Evolutionary conservation across 2,797 vertebrate genomes (phyloP).

Genomic region (Lithobates sylvaticus): DNA sequence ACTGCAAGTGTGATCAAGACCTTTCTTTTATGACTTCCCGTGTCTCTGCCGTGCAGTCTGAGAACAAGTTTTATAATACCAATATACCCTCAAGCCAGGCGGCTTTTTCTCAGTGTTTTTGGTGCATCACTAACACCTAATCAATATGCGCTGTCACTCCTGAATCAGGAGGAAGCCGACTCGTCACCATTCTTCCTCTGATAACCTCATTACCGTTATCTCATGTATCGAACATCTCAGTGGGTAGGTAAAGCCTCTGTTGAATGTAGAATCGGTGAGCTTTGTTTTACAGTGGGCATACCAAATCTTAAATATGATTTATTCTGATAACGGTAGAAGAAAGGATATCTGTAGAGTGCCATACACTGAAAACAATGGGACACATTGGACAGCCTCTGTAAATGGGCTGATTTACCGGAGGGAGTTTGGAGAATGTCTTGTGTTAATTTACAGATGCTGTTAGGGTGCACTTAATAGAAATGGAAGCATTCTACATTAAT

Average conservation of each 20-base stretch:
- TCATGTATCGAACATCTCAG: constrained; percentile 26
- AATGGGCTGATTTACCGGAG: constrained; percentile 5
- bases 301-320: not conserved
- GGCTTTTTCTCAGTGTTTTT: constrained; percentile 18
- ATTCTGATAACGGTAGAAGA: not conserved
- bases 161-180: constrained; percentile 1
- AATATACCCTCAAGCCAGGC: constrained; percentile 6
- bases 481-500: not conserved
- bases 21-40: not conserved
- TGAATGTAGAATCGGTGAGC: not conserved
- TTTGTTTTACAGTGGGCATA: not conserved
- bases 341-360: not conserved
- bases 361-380: not conserved
- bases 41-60: not conserved
- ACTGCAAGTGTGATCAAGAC: constrained; percentile 13
- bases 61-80: constrained; percentile 1
- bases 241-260: not conserved
- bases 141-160: constrained; percentile 44
- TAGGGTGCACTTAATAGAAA: not conserved
- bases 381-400: not conserved
- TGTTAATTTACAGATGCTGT: not conserved
- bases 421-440: not conserved
- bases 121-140: constrained; percentile 50
- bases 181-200: constrained; percentile 6
- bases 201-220: constrained; percentile 11